Base-by-base conservation (phyloP, 2,797 vertebrate species). In the Spinus olivaceus region DNA sequence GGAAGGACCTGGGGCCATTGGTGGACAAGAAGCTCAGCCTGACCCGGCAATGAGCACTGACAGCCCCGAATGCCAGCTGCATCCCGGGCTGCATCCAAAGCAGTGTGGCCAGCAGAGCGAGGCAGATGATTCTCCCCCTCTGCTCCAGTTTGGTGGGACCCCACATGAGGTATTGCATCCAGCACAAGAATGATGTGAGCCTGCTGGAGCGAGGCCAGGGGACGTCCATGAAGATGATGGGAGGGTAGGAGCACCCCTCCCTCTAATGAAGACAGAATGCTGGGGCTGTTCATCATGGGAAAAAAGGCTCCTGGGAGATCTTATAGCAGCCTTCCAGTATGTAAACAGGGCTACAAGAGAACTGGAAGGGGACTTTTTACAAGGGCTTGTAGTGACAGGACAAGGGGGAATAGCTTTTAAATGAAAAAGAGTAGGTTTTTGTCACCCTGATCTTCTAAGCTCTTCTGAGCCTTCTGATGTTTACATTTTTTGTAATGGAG, bases 81-180 rank as follows among this genome's bases (percentile, higher is more conserved):
- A 54, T 21, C 63, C 37, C 22, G 63, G 25, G 35, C 70, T 82
- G 50, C 49, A 63, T 18, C 42, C 51, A 70, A 50, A 82, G 64
- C n/a, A 50, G 20, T 0, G 1, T 9, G 21, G 17, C 16, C 42
- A 69, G 32, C 32, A 69, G 23, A 32, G 0, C 3, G 4, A 53
- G 27, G 27, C 19, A 67, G 33, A 21, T 8, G 57, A 44, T 57
- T 57, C 37, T 39, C 6, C 1, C 12, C 9, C n/a, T 50, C 50
- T 70, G 32, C 27, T 69, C 42, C 0, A 0, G 6, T 22, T 21
- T 63, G 56, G 14, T 44, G 56, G 56, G 37, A 76, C 17, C 24
- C 24, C 28, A 30, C 20, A 13, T 6, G 32, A 73, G 14, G 18
- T 12, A 6, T 10, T 49, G 32, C 19, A 41, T 42, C 47, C 78